These are phyloP conservation scores for Gobius niger DNA, from an alignment of 2,113 vertebrate genomes.

Conservation along the genomic window DNA sequence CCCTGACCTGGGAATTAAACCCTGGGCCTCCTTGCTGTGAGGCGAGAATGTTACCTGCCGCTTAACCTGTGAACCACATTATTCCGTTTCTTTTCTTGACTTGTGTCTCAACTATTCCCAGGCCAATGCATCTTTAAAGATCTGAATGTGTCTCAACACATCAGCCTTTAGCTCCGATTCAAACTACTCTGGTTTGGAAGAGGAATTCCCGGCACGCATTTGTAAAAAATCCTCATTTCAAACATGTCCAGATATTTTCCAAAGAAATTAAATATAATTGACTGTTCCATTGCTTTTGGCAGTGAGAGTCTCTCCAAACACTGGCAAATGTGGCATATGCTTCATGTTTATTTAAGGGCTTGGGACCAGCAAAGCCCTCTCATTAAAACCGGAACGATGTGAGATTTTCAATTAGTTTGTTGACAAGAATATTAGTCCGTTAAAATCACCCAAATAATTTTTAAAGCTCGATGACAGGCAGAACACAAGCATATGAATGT, in stretches of 20 bases:
- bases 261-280: conserved; percentile 14
- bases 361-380: conserved; percentile 36
- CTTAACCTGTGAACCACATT: too few species aligned
- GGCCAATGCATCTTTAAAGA: background rate
- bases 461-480: background rate
- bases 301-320: conserved; percentile 13
- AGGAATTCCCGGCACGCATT: background rate
- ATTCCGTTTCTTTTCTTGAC: too few species aligned
- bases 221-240: background rate
- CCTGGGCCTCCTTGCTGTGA: too few species aligned
- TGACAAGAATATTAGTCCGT: background rate
- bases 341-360: conserved; percentile 61
- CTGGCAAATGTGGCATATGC: conserved; percentile 19
- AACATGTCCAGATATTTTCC: background rate
- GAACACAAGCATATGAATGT: background rate
- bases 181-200: conserved; percentile 8
- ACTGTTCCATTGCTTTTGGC: conserved; percentile 19
- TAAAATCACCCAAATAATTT: background rate
- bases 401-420: conserved; percentile 8
- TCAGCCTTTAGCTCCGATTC: background rate
- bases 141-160: background rate
- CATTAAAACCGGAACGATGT: background rate
- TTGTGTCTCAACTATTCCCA: too few species aligned
- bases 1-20: too few species aligned
- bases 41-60: too few species aligned